Evolutionary conservation across 1,140 invertebrate genomes (phyloP), one percentile per base, ranked within the genome.

Genomic region (Saccostrea echinata): DNA sequence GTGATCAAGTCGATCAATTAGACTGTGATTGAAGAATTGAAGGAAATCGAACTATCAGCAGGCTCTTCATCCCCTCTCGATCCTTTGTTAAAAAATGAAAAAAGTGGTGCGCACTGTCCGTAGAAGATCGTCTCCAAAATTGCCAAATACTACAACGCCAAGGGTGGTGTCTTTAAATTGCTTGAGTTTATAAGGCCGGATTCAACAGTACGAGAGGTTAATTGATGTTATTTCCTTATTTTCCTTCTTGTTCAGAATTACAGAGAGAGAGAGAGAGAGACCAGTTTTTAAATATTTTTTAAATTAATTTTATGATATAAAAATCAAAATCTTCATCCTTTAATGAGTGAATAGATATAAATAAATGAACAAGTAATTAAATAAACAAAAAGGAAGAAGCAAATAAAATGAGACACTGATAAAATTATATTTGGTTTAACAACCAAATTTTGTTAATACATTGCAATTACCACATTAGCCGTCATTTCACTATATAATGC

Each of bases 21-120:
- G 68, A 30, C 12, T 27, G 27, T 76, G 68, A 76, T 76, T 30
- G 68, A 76, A 76, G 27, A 76, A 76, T 76, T 76, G 24, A 30
- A 13, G 16, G 30, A 76, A 30, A 76, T 76, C 68, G 68, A 76
- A 33, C 27, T 33, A 6, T 43, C 68, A 30, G 27, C 27, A 18
- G 24, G 68, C 43, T 43, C 43, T 43, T 33, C 16, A 12, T 76
- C 68, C 6, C 55, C 27, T 76, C 68, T 76, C 68, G 11, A 27
- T 30, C 27, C 30, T 9, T 13, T 71, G 9, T 76, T 76, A 43
- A 43, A 43, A 3, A 43, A 6, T 43, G 9, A 43, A 43, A 43
- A 43, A 43, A 43, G 68, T 76, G 2, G 24, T 33, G 68, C 24
- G 68, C 27, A 27, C 3, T 16, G 68, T 13, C 24, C 68, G 16